Conservation (phyloP, 1,140 invertebrate genomes). For the Drosophila lowei region DNA sequence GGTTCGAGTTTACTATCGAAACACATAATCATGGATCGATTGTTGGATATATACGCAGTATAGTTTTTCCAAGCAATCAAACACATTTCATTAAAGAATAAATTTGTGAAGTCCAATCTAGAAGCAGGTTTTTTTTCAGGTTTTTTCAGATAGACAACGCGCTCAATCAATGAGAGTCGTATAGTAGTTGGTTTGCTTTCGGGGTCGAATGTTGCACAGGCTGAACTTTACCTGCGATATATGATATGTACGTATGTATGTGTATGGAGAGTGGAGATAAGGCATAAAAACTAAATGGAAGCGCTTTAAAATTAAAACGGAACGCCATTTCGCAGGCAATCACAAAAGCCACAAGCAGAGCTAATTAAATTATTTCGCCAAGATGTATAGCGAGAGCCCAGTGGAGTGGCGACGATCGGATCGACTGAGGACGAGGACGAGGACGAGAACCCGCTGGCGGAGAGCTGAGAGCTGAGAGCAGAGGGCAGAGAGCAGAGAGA, state of each 20-base stretch:
- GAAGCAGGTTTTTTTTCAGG: too few relatives aligned
- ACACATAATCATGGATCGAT: too few relatives aligned
- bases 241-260: background rate
- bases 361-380: constrained; percentile 72
- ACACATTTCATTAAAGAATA: too few relatives aligned
- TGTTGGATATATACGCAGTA: too few relatives aligned
- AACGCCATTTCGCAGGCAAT: constrained; percentile 53
- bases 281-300: constrained; percentile 44
- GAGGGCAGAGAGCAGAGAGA: too few relatives aligned
- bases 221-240: constrained; percentile 11
- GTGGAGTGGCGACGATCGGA: background rate
- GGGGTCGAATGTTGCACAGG: background rate
- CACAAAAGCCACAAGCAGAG: constrained; percentile 66
- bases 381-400: constrained; percentile 22
- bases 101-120: too few relatives aligned
- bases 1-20: too few relatives aligned
- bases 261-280: constrained; percentile 7
- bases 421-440: constrained; percentile 7
- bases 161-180: too few relatives aligned
- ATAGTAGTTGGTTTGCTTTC: too few relatives aligned
- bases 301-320: constrained; percentile 46
- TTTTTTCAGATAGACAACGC: too few relatives aligned
- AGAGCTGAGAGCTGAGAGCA: background rate
- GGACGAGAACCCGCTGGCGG: constrained; percentile 18
- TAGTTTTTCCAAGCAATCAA: too few relatives aligned